Conservation (phyloP, 2,113 vertebrate species). For the Gobio gobio region DNA sequence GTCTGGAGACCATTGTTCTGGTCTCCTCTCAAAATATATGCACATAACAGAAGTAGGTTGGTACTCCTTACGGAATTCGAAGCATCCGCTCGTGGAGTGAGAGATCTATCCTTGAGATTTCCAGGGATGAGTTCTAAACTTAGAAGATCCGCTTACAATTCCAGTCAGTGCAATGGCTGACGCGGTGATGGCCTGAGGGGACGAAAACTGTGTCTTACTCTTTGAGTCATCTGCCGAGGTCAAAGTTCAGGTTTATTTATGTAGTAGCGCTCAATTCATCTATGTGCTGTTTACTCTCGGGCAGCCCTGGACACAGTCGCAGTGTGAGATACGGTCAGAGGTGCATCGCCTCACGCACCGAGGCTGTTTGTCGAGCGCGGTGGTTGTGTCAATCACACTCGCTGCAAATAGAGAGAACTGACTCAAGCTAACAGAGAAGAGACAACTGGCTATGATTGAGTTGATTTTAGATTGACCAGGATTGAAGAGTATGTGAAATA, state of each 20-base stretch:
- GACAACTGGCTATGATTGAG: neutral
- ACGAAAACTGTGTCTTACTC: neutral
- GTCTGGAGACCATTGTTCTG: constrained; percentile 67
- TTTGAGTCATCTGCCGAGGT: constrained; percentile 51
- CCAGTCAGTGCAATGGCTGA: neutral
- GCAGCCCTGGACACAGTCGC: constrained; percentile 58
- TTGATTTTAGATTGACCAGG: neutral
- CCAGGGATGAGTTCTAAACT: constrained; percentile 8
- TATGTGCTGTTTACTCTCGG: constrained; percentile 66
- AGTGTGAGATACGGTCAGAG: constrained; percentile 60
- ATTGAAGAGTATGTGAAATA: neutral
- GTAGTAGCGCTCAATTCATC: constrained; percentile 71
- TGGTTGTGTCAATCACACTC: constrained; percentile 13
- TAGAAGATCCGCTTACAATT: constrained; percentile 15
- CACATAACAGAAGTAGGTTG: constrained; percentile 69
- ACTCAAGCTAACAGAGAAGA: constrained; percentile 24
- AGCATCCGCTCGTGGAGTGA: neutral
- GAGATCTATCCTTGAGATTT: neutral
- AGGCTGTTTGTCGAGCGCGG: constrained; percentile 30
- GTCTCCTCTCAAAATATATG: constrained; percentile 52
- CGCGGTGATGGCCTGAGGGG: neutral
- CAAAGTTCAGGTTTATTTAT: constrained; percentile 68
- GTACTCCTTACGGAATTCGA: constrained; percentile 63
- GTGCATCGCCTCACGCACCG: constrained; percentile 40
- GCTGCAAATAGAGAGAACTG: constrained; percentile 29